Base-by-base conservation (phyloP, 2,797 vertebrate genomes). In the Cyprinella venusta region DNA sequence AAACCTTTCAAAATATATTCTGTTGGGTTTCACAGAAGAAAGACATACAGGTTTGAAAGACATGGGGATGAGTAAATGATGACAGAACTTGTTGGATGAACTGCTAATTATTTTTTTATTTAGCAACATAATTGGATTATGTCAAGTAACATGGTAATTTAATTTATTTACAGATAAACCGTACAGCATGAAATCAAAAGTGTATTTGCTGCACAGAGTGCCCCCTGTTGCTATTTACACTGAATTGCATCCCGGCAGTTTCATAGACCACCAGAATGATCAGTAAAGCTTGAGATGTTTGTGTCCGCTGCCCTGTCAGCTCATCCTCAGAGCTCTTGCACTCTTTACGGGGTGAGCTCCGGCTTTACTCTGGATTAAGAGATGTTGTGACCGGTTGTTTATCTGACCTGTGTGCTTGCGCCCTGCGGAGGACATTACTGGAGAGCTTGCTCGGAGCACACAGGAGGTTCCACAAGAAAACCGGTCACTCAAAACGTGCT, bases 131-230 rank as follows among this genome's bases (percentile, higher is more conserved):
- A 36, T 72, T 72, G 18, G 18, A 21, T 50, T 7, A 52, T 36
- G 9, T 45, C 5, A 45, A 7, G 9, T 30, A 19, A 42, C 15
- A n/a, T n/a, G 26, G 18, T 48, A 1, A 36, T 50, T 65, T 36
- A 0, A 9, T 48, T 63, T 42, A 21, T 33, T 64, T n/a, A 40
- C 21, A 42, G 16, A 26, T 42, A 52, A 38, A 9, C 8, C 30
- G 54, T 33, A 9, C 9, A 21, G 59, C 4, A 59, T 38, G 52
- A 42, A 21, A 24, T 79, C 8, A 52, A 67, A 38, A 40, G 82
- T 90, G 52, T 70, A 90, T 48, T 72, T 80, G 88, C 59, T 89
- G 90, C 84, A 88, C 82, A 90, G 84, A 91, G 88, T 90, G 88
- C 92, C 91, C 88, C 90, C 92, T 90, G 8, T 88, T 88, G 90